Base-by-base conservation (phyloP, 2,797 vertebrate species). In the Otus scops region DNA sequence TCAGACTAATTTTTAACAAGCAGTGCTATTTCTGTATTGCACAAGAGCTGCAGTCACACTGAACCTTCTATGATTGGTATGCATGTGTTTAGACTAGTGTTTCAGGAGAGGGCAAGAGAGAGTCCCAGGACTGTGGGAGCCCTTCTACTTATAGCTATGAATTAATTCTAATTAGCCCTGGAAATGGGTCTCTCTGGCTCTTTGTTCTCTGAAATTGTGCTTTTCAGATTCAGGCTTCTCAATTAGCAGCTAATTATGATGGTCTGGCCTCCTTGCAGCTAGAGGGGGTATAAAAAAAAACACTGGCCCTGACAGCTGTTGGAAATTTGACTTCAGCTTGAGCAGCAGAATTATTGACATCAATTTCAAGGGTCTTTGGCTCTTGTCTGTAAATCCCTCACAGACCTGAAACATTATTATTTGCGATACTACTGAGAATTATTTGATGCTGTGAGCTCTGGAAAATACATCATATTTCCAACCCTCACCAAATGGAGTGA, bases 231-330 rank as follows among this genome's bases (percentile, higher is more conserved):
- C 57, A 4, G 5, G 3, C 53, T 83, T 80, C 92, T 96, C 94
- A 97, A 94, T 98, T 97, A 97, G 95, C 93, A 93, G 81, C 89
- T 97, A 74, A 92, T 97, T 97, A 88, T 54, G 94, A 97, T 95
- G 95, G 96, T 57, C 92, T 89, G 67, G 83, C 89, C 78, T 88
- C 88, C 77, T 95, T 80, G 57, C 43, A 17, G 75, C 84, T 92
- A 54, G 76, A 87, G 17, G 19, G 67, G 47, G 56, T 78, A 94
- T 80, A 64, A 88, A 92, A 43, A 41, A 87, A 88, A 9, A 1
- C 30, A 41, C 54, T 82, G 45, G 36, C 90, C 61, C 63, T 17
- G 39, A 89, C 69, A 96, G 89, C 84, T 94, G 76, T 45, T 92
- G 53, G 91, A 90, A 56, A 76, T 75, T 63, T 87, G 74, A 88